Percentiles rank a stretch among this genome's conserved stretches.
Conservation (phyloP, 2,113 vertebrate species). For the Anseranas semipalmata region DNA sequence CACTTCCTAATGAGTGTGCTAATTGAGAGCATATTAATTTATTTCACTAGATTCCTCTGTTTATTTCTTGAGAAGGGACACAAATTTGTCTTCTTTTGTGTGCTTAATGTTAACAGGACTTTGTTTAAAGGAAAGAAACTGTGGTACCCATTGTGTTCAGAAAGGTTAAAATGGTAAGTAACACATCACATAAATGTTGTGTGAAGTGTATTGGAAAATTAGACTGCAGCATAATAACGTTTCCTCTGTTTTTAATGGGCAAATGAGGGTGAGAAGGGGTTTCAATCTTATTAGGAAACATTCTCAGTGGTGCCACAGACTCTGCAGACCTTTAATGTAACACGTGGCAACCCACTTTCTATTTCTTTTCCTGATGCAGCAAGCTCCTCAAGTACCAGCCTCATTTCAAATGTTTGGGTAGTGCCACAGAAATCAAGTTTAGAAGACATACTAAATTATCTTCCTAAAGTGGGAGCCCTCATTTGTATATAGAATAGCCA, state of each 20-base stretch:
- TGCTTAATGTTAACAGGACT: slow-evolving; percentile 24
- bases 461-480: not conserved
- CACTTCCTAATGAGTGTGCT: slow-evolving; percentile 52
- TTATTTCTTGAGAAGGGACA: slow-evolving; percentile 53
- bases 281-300: not conserved
- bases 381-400: not conserved
- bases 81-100: not conserved
- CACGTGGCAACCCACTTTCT: not conserved
- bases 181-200: not conserved
- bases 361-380: not conserved
- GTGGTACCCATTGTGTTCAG: not conserved
- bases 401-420: not conserved
- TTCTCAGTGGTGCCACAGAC: not conserved
- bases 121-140: not conserved
- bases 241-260: not conserved
- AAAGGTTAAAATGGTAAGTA: slow-evolving; percentile 32
- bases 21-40: slow-evolving; percentile 58
- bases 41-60: slow-evolving; percentile 28
- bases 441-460: not conserved
- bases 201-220: slow-evolving; percentile 39
- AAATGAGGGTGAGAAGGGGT: not conserved
- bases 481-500: not conserved
- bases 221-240: not conserved
- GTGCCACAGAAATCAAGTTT: not conserved
- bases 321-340: not conserved